Evolutionary conservation across 2,797 vertebrate species (phyloP).

Genomic region (Syncerus caffer): DNA sequence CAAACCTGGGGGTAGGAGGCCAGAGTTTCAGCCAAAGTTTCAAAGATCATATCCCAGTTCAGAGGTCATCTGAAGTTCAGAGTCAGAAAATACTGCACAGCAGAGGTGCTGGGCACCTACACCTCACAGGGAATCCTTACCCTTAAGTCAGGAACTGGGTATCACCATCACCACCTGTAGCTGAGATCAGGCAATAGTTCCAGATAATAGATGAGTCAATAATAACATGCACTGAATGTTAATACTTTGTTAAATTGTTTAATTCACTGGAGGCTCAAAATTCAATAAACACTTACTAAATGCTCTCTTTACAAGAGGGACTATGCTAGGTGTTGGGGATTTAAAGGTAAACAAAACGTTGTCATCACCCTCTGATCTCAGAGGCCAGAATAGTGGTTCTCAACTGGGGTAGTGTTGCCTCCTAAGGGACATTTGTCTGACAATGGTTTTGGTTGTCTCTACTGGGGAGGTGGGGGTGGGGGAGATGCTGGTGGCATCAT

Average conservation of each 20-base stretch:
- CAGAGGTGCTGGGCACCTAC: neutral
- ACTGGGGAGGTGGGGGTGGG: rapidly evolving
- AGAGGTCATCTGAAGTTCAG: neutral
- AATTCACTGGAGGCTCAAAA: neutral
- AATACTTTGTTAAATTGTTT: neutral
- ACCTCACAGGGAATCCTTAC: neutral
- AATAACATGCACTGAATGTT: neutral
- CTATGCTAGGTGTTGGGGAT: neutral
- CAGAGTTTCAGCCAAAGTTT: neutral
- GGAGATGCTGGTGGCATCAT: neutral
- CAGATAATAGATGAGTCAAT: neutral
- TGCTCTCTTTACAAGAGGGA: neutral
- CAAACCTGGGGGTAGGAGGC: neutral
- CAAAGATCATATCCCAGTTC: neutral
- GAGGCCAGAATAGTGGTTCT: neutral
- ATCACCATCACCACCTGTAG: rapidly evolving
- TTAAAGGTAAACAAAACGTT: neutral
- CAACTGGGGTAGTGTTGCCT: neutral
- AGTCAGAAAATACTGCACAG: neutral
- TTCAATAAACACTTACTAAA: neutral
- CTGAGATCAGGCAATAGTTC: neutral
- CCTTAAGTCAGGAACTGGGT: neutral
- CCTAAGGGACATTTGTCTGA: neutral
- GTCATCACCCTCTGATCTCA: neutral
- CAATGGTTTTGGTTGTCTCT: neutral